Percentiles rank a stretch among this genome's conserved stretches.
Evolutionary conservation across 2,113 vertebrate species (phyloP).

Genomic region (Crotalus viridis): DNA sequence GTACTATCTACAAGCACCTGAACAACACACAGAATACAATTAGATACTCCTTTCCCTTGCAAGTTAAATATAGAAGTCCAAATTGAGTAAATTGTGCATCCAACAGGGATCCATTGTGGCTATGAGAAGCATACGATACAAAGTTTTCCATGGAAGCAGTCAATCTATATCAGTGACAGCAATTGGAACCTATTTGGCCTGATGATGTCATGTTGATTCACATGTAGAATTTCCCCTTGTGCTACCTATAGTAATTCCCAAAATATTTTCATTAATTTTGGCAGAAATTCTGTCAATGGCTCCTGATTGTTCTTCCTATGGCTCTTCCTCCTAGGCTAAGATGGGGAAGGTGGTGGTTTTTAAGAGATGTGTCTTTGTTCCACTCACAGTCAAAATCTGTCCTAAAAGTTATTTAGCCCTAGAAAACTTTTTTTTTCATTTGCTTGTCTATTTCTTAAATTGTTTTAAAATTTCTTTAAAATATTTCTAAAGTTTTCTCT

Average conservation of each 20-base stretch:
- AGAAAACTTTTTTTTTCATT: not conserved
- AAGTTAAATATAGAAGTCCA: not conserved
- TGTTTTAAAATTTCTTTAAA: not conserved
- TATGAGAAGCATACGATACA: not conserved
- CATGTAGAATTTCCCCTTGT: not conserved
- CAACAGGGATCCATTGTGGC: not conserved
- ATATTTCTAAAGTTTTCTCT: not conserved
- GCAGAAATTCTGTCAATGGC: not conserved
- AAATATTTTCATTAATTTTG: not conserved
- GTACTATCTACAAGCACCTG: not conserved
- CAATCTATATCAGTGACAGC: too few relatives aligned
- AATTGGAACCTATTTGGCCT: not conserved
- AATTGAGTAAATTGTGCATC: not conserved
- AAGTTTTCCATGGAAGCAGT: not conserved
- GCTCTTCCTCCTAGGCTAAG: not conserved
- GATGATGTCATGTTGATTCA: not conserved
- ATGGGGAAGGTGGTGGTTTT: not conserved
- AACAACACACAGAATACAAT: not conserved
- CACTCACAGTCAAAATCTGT: not conserved
- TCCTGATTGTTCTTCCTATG: not conserved
- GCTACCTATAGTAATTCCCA: not conserved
- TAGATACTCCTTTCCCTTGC: not conserved
- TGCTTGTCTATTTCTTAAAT: not conserved
- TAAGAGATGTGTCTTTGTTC: not conserved
- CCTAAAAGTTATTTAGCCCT: not conserved